phyloP scores from a whole-genome alignment of 2,797 vertebrate species.

The Anas capensis region DNA sequence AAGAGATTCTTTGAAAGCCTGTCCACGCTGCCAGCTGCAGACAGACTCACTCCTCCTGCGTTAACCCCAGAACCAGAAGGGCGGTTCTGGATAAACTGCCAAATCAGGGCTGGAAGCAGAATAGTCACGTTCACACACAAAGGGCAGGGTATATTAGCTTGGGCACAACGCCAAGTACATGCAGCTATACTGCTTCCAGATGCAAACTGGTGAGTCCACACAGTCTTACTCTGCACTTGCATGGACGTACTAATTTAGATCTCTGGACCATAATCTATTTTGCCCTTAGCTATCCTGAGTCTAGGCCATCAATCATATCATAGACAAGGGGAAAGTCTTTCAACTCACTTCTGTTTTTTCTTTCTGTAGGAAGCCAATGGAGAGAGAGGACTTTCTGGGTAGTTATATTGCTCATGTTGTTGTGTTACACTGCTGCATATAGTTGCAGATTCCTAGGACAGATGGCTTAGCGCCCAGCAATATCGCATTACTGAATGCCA shows the following conservation, averaged over 20 bases:
- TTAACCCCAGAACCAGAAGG: constrained; percentile 62
- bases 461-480: background rate
- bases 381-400: background rate
- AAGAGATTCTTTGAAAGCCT: constrained; percentile 52
- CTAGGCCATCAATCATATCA: background rate
- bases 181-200: constrained; percentile 72
- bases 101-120: constrained; percentile 60
- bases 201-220: constrained; percentile 64
- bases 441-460: background rate
- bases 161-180: constrained; percentile 53
- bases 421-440: background rate
- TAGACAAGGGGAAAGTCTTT: background rate
- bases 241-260: constrained; percentile 24
- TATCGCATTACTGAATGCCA: background rate
- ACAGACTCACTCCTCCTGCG: constrained; percentile 36
- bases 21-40: constrained; percentile 64
- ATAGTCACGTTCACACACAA: constrained; percentile 71
- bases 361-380: background rate
- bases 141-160: constrained; percentile 62
- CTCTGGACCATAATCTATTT: background rate
- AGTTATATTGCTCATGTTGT: background rate
- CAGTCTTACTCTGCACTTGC: constrained; percentile 30
- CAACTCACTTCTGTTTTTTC: background rate
- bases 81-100: constrained; percentile 61
- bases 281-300: background rate